phyloP scores from a whole-genome alignment of 2,113 vertebrate species.

The Centropristis striata region DNA sequence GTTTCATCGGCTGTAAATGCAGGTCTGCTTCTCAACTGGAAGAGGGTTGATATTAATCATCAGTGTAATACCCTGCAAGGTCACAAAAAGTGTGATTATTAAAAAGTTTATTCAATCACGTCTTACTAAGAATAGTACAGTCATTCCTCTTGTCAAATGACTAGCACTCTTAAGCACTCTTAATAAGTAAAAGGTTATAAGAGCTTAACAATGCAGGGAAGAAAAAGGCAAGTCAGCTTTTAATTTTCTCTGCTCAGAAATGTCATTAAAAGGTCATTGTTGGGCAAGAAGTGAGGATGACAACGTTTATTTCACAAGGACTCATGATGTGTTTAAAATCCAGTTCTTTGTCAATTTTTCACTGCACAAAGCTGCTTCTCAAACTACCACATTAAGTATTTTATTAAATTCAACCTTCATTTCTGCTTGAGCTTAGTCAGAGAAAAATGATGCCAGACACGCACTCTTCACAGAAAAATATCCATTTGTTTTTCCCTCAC shows the following conservation, averaged over 20 bases:
- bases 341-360: not conserved
- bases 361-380: not conserved
- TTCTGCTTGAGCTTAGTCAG: not conserved
- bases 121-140: not conserved
- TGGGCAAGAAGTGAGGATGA: not conserved
- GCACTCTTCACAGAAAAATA: not conserved
- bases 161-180: not conserved
- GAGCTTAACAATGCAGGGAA: not conserved
- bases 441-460: not conserved
- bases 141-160: conserved; percentile 2
- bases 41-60: conserved; percentile 34
- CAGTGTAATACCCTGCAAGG: not conserved
- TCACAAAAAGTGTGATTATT: conserved; percentile 20
- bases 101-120: not conserved
- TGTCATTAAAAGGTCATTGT: not conserved
- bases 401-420: not conserved
- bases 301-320: not conserved
- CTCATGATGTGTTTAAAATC: not conserved
- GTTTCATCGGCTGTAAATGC: conserved; percentile 17
- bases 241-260: not conserved
- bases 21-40: conserved; percentile 16
- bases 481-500: not conserved
- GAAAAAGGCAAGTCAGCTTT: not conserved
- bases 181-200: not conserved
- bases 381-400: not conserved